Conservation (phyloP, 92 coral and sea anemone species). For the Epizoanthus illoricatus region DNA sequence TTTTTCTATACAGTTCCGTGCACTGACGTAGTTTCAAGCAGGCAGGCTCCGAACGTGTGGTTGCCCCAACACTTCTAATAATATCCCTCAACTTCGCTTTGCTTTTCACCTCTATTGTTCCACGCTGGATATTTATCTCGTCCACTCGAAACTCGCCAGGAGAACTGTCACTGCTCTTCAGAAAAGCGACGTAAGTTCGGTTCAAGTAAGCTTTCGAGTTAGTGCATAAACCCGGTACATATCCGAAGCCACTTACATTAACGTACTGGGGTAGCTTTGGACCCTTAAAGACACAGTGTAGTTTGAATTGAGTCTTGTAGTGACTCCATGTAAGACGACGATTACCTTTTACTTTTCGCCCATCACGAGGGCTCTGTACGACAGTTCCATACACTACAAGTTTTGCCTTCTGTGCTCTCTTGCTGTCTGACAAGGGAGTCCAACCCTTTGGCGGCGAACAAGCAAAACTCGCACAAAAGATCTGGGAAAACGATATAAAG, state of each 20-base stretch:
- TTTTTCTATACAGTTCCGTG: slow-evolving; percentile 36
- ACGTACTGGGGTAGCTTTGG: slow-evolving; percentile 62
- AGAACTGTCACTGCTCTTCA: slow-evolving; percentile 22
- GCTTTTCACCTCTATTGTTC: slow-evolving; percentile 59
- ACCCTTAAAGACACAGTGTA: slow-evolving; percentile 86
- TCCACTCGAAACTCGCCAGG: slow-evolving; percentile 51
- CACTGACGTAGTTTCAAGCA: slow-evolving; percentile 51
- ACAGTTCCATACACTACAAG: slow-evolving; percentile 85
- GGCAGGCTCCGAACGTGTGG: slow-evolving; percentile 47
- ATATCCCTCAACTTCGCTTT: slow-evolving; percentile 64
- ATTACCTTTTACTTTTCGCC: slow-evolving; percentile 40
- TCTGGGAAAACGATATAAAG: not conserved
- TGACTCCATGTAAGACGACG: slow-evolving; percentile 38
- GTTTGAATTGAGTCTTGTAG: slow-evolving; percentile 71
- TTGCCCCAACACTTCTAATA: slow-evolving; percentile 49
- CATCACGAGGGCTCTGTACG: slow-evolving; percentile 62
- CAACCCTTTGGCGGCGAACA: slow-evolving; percentile 86
- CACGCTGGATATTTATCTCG: slow-evolving; percentile 68
- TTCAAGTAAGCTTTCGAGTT: slow-evolving; percentile 76
- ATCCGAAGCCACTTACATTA: slow-evolving; percentile 80
- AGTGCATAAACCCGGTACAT: slow-evolving; percentile 68
- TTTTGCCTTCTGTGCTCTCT: slow-evolving; percentile 74
- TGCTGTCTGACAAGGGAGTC: slow-evolving; percentile 53
- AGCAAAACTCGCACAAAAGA: slow-evolving; percentile 22
- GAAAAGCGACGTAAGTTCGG: slow-evolving; percentile 73